Conservation (phyloP, 2,113 vertebrate genomes). For the Odobenus rosmarus region DNA sequence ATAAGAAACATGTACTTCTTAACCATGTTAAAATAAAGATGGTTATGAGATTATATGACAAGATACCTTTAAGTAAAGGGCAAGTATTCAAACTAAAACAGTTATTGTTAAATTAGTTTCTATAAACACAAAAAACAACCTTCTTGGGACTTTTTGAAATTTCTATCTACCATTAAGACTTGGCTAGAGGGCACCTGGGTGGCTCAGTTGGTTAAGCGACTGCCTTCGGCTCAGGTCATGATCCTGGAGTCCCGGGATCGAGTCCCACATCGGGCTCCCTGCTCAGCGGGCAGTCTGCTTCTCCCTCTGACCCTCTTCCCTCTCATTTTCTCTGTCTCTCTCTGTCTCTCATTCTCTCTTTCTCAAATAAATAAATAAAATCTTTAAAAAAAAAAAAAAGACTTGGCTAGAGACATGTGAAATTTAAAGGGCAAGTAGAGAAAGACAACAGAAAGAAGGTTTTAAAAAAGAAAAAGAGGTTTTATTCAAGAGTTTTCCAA, state of each 20-base stretch:
- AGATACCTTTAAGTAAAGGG: background rate
- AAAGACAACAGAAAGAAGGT: background rate
- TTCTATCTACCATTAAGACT: background rate
- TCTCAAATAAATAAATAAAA: no score
- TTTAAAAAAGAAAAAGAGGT: background rate
- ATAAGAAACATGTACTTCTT: background rate
- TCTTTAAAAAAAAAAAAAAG: no score
- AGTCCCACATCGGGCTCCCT: no score
- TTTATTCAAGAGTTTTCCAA: slow-evolving; percentile 23
- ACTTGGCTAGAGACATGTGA: background rate
- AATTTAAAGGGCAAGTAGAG: background rate
- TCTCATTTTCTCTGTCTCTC: no score
- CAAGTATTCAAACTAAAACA: background rate
- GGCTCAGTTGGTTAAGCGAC: no score
- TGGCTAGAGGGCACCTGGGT: no score
- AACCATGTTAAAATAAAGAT: slow-evolving; percentile 48
- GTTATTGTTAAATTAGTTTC: background rate
- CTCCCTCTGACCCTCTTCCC: no score
- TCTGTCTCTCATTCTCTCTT: no score
- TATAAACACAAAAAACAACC: background rate
- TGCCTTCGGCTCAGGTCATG: no score
- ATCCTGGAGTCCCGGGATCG: no score
- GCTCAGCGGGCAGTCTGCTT: no score
- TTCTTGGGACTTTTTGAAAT: background rate
- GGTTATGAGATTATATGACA: background rate